A percentile compares a stretch with the other conserved stretches of the same genome.
phyloP scores from a whole-genome alignment of 2,888 invertebrate genomes.

The Allygus modestus region DNA sequence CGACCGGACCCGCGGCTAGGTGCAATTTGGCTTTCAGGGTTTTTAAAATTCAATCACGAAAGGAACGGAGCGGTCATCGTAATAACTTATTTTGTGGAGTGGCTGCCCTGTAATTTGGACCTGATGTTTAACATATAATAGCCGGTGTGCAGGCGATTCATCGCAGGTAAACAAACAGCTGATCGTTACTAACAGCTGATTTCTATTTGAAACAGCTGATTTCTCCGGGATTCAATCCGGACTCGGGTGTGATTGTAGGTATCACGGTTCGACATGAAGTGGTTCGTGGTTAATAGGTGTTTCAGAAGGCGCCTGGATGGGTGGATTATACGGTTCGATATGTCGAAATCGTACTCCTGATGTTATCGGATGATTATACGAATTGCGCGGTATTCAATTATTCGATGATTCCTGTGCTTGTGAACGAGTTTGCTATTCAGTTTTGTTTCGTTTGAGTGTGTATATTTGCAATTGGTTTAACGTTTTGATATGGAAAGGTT shows the following conservation, averaged over 20 bases:
- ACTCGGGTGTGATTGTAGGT: neutral
- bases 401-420: too few relatives aligned
- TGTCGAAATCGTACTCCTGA: neutral
- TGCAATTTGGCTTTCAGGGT: slow-evolving; percentile 59
- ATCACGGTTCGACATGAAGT: neutral
- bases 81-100: slow-evolving; percentile 56
- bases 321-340: slow-evolving; percentile 11
- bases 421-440: too few relatives aligned
- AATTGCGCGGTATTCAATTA: neutral
- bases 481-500: too few relatives aligned
- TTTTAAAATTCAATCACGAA: slow-evolving; percentile 63
- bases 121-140: slow-evolving; percentile 59
- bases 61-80: slow-evolving; percentile 26
- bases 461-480: too few relatives aligned
- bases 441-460: too few relatives aligned
- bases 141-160: slow-evolving; percentile 52
- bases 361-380: slow-evolving; percentile 23
- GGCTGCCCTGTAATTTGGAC: slow-evolving; percentile 51
- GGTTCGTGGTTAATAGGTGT: neutral
- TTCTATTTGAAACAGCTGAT: slow-evolving; percentile 7
- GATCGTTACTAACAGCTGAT: slow-evolving; percentile 38
- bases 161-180: slow-evolving; percentile 51
- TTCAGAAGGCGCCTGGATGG: neutral
- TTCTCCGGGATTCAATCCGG: slow-evolving; percentile 1
- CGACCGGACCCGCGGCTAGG: slow-evolving; percentile 26